Evolutionary conservation across 2,797 vertebrate species (phyloP).

Genomic region (Labeo calbasu): DNA sequence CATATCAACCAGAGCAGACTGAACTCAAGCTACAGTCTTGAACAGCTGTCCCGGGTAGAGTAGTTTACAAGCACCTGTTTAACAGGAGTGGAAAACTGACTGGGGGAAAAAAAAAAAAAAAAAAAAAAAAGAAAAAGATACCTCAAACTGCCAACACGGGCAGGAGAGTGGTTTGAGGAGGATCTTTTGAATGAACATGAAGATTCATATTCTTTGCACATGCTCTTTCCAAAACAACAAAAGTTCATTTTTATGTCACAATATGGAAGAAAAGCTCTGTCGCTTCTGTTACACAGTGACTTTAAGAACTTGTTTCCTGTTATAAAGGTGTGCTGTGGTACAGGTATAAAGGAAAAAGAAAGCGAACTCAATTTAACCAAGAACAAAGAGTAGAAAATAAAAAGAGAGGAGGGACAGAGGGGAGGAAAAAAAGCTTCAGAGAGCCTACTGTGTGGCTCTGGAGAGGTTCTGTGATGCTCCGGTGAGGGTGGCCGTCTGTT

Average conservation of each 20-base stretch:
- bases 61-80: slow-evolving; percentile 36
- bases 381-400: slow-evolving; percentile 11
- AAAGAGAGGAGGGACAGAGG: slow-evolving; percentile 2
- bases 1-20: slow-evolving; percentile 36
- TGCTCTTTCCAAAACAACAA: not conserved
- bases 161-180: not conserved
- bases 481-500: slow-evolving; percentile 32
- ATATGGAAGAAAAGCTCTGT: too few relatives aligned
- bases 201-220: not conserved
- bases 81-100: slow-evolving; percentile 10
- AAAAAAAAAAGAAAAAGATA: too few relatives aligned
- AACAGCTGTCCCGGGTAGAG: slow-evolving; percentile 31
- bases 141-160: not conserved
- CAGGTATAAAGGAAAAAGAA: not conserved
- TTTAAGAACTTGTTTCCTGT: not conserved
- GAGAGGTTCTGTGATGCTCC: slow-evolving; percentile 42
- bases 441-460: not conserved
- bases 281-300: not conserved
- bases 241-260: not conserved
- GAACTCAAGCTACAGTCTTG: slow-evolving; percentile 16
- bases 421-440: slow-evolving; percentile 7
- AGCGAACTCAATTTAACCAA: not conserved
- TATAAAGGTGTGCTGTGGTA: not conserved
- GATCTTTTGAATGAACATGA: not conserved
- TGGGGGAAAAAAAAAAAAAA: too few relatives aligned